A percentile compares a stretch with the other conserved stretches of the same genome.
phyloP scores from a whole-genome alignment of 2,888 invertebrate genomes.

The Drosophila mulleri region DNA sequence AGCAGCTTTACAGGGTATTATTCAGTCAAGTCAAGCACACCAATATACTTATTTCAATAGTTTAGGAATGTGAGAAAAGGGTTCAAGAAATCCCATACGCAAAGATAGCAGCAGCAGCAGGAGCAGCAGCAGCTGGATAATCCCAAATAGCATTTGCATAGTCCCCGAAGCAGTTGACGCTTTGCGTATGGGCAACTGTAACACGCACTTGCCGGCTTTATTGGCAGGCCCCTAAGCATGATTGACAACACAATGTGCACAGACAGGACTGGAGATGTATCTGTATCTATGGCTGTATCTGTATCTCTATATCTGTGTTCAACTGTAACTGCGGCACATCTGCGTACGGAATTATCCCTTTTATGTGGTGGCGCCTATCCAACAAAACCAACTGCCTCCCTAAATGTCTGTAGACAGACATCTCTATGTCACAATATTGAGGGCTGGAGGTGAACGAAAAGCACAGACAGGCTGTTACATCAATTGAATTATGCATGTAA shows the following conservation, averaged over 20 bases:
- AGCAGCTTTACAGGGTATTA: not conserved
- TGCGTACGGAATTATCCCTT: conserved; percentile 48
- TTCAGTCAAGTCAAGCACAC: not conserved
- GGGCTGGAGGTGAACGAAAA: not conserved
- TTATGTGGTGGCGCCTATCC: conserved; percentile 23
- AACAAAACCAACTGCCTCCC: not conserved
- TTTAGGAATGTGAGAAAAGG: conserved; percentile 7
- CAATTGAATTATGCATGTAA: conserved; percentile 78
- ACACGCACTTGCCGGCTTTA: conserved; percentile 37
- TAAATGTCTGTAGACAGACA: conserved; percentile 2
- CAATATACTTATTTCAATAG: conserved; percentile 37
- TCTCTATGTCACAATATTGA: not conserved
- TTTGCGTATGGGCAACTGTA: conserved; percentile 9
- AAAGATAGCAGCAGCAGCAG: conserved; percentile 20
- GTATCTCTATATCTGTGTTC: conserved; percentile 7
- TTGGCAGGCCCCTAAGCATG: conserved; percentile 58
- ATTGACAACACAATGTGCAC: conserved; percentile 62
- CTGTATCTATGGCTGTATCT: conserved; percentile 28
- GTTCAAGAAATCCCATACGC: conserved; percentile 7
- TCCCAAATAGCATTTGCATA: conserved; percentile 69
- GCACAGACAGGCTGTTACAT: conserved; percentile 55
- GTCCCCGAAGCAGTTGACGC: conserved; percentile 30
- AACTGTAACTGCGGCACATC: conserved; percentile 35
- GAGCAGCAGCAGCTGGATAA: conserved; percentile 44
- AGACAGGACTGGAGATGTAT: conserved; percentile 22